A percentile compares a stretch with the other conserved stretches of the same genome.
These are phyloP conservation scores for Tauraco hartlaubi DNA, from an alignment of 2,797 vertebrate species.

Conservation along the genomic window DNA sequence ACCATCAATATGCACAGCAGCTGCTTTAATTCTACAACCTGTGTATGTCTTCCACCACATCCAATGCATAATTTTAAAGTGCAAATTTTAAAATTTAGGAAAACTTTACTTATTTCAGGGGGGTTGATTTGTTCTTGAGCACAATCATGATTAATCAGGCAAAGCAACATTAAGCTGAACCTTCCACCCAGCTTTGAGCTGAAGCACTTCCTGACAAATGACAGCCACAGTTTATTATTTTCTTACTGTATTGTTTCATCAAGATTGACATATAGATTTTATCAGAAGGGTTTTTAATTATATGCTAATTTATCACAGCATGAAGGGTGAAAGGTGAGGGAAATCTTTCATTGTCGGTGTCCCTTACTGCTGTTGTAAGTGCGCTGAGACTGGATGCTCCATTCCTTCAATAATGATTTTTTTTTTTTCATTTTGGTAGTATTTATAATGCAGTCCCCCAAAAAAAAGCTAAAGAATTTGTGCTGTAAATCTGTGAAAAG, in stretches of 20 bases:
- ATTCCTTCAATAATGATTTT: not conserved
- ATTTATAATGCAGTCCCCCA: not conserved
- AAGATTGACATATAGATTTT: not conserved
- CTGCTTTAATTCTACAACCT: not conserved
- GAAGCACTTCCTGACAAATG: not conserved
- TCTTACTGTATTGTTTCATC: not conserved
- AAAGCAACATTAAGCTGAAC: not conserved
- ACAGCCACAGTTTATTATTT: not conserved
- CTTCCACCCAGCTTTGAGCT: not conserved
- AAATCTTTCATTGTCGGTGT: not conserved
- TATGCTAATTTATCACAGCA: not conserved
- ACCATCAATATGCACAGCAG: not conserved
- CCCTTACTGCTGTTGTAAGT: not conserved
- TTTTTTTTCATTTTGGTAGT: not conserved
- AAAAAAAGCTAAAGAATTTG: not conserved
- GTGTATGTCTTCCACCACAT: slow-evolving; percentile 35
- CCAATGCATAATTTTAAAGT: slow-evolving; percentile 80
- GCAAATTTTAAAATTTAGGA: slow-evolving; percentile 57
- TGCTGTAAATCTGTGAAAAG: not conserved
- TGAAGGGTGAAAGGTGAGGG: not conserved
- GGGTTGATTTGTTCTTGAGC: slow-evolving; percentile 24
- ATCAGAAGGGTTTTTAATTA: not conserved
- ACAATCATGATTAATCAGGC: not conserved
- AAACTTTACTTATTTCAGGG: not conserved
- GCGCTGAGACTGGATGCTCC: not conserved